Base-by-base conservation (phyloP, 2,113 vertebrate genomes). In the Mesoclemmys tuberculata region DNA sequence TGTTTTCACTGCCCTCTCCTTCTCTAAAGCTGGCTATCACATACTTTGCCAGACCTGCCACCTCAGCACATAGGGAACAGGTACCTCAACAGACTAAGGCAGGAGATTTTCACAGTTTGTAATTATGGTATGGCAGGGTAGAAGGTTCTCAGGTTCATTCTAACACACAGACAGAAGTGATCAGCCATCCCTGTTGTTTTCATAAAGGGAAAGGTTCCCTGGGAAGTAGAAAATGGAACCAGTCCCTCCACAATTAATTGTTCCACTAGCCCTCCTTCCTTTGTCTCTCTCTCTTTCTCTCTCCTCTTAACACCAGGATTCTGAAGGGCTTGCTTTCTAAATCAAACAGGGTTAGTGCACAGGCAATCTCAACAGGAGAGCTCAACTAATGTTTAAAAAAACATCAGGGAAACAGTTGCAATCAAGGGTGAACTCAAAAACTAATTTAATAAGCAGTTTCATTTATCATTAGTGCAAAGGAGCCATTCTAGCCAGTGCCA, bases 181-280 rank as follows among this genome's bases (percentile, higher is more conserved):
- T 93, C 24, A 19, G 83, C 88, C 85, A 75, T 75, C 81, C 88
- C 80, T 87, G 90, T 49, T 89, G 56, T 85, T 68, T 58, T 79
- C 49, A 96, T 93, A 93, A 86, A 84, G 94, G 80, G 48, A 91
- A 52, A 78, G 71, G 87, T 80, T 89, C 18, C 48, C 77, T 82
- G 68, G 35, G 80, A 94, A 49, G 71, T 16, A 96, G 91, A 83
- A 64, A 97, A 94, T 89, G 93, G 93, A 96, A 95, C 56, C 10
- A 4, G 12, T 10, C n/a, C 64, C 35, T 68, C 35, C 38, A 46
- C 44, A 75, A 24, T 26, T 24, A 95, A 80, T 83, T 84, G 61
- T 13, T 94, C 84, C 80, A 86, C 75, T 79, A 84, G 77, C 38
- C 84, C 83, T 27, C 16, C 64, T 96, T 92, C 89, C 84, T 56